phyloP scores from a whole-genome alignment of 2,888 invertebrate genomes.

The Operophtera brumata region DNA sequence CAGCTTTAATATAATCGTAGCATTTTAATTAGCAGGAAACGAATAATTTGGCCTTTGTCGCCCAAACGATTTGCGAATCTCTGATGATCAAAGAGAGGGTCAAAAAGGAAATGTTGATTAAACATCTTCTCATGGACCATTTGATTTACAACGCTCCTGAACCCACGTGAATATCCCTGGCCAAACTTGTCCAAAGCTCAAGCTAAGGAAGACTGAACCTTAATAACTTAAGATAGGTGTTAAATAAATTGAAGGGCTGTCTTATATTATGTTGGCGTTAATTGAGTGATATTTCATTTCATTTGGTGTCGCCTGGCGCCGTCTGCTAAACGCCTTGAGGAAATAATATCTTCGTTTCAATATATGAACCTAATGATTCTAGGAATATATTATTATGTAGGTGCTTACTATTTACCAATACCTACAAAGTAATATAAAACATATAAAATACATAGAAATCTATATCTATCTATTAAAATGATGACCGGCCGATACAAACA shows the following conservation, averaged over 20 bases:
- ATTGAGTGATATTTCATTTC: conserved; percentile 72
- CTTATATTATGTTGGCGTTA: conserved; percentile 52
- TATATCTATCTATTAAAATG: conserved; percentile 40
- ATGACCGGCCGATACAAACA: conserved; percentile 35
- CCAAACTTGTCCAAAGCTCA: conserved; percentile 26
- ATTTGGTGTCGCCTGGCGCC: conserved; percentile 65
- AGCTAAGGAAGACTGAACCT: conserved; percentile 37
- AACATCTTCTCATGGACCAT: conserved; percentile 57
- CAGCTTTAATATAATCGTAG: conserved; percentile 14
- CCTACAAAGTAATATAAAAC: too few species aligned
- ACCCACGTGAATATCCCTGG: conserved; percentile 46
- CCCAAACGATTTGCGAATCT: conserved; percentile 41
- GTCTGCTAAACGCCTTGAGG: conserved; percentile 67
- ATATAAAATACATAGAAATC: too few species aligned
- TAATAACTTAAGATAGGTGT: conserved; percentile 35
- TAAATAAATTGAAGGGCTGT: conserved; percentile 27
- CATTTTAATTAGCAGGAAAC: conserved; percentile 28
- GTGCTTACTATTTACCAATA: too few species aligned
- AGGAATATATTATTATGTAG: conserved; percentile 52
- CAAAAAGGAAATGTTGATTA: conserved; percentile 66
- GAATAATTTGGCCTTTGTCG: conserved; percentile 26
- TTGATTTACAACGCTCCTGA: conserved; percentile 50
- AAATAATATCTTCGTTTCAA: conserved; percentile 51
- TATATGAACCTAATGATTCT: conserved; percentile 40
- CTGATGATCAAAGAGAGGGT: conserved; percentile 49